phyloP scores from a whole-genome alignment of 2,888 invertebrate genomes.

The Abrostola tripartita region DNA sequence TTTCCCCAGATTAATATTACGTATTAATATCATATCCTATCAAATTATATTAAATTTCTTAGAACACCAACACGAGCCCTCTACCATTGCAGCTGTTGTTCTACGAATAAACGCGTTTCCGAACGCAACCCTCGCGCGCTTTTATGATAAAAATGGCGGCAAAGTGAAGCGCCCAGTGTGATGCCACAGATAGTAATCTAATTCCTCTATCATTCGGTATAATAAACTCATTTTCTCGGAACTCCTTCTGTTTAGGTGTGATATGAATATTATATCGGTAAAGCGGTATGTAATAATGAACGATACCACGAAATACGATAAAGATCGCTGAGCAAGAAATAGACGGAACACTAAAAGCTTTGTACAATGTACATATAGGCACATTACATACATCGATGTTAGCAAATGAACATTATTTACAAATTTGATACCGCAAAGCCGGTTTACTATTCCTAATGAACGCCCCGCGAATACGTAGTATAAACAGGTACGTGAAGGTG shows the following conservation, averaged over 20 bases:
- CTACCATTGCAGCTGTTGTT: slow-evolving; percentile 68
- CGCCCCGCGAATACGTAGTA: slow-evolving; percentile 63
- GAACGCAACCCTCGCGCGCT: slow-evolving; percentile 55
- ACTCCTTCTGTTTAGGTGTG: slow-evolving; percentile 39
- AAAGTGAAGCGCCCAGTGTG: slow-evolving; percentile 47
- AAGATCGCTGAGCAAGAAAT: slow-evolving; percentile 49
- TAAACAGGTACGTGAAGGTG: slow-evolving; percentile 51
- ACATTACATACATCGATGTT: slow-evolving; percentile 49
- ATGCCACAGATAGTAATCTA: slow-evolving; percentile 58
- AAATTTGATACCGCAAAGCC: slow-evolving; percentile 76
- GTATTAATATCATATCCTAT: slow-evolving; percentile 41
- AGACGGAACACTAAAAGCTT: slow-evolving; percentile 43
- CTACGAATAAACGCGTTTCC: slow-evolving; percentile 64
- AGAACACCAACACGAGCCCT: slow-evolving; percentile 59
- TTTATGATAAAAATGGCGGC: slow-evolving; percentile 49
- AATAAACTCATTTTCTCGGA: slow-evolving; percentile 54
- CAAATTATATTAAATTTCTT: slow-evolving; percentile 63
- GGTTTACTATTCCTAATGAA: slow-evolving; percentile 84
- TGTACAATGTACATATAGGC: slow-evolving; percentile 36
- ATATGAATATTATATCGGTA: slow-evolving; percentile 39
- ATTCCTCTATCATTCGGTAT: slow-evolving; percentile 42
- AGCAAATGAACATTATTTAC: slow-evolving; percentile 65
- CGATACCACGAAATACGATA: slow-evolving; percentile 48
- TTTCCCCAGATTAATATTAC: slow-evolving; percentile 19
- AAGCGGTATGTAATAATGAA: slow-evolving; percentile 15